Conservation (phyloP, 2,113 vertebrate species). For the Copsychus sechellarum region DNA sequence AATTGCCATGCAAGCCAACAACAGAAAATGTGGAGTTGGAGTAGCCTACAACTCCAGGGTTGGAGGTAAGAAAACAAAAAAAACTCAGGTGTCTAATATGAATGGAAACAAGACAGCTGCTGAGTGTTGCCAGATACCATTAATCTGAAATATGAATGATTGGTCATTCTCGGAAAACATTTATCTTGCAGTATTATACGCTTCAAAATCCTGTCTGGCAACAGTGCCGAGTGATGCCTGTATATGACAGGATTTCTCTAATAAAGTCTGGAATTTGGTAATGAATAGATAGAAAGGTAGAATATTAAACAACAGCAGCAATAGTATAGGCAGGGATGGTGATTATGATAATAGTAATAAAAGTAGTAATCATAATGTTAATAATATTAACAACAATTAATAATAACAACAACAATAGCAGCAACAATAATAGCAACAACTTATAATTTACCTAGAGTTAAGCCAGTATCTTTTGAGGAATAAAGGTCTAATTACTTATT, state of each 20-base stretch:
- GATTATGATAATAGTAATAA: neutral
- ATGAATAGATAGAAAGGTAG: too few relatives aligned
- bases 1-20: constrained; percentile 98
- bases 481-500: neutral
- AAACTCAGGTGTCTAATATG: neutral
- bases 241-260: neutral
- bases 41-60: constrained; percentile 94
- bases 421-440: neutral
- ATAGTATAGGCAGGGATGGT: neutral
- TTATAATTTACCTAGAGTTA: neutral
- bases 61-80: constrained; percentile 83
- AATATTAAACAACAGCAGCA: neutral
- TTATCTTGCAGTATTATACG: neutral
- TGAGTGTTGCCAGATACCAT: neutral
- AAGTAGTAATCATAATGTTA: neutral
- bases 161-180: neutral
- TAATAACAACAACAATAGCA: neutral
- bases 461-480: neutral
- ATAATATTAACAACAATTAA: neutral
- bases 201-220: neutral
- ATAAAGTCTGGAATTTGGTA: neutral
- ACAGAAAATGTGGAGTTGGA: constrained; percentile 96
- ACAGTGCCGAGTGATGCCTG: neutral
- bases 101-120: neutral
- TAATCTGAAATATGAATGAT: neutral